Evolutionary conservation across 1,140 invertebrate genomes (phyloP).

Genomic region (Drosophila bipectinata): DNA sequence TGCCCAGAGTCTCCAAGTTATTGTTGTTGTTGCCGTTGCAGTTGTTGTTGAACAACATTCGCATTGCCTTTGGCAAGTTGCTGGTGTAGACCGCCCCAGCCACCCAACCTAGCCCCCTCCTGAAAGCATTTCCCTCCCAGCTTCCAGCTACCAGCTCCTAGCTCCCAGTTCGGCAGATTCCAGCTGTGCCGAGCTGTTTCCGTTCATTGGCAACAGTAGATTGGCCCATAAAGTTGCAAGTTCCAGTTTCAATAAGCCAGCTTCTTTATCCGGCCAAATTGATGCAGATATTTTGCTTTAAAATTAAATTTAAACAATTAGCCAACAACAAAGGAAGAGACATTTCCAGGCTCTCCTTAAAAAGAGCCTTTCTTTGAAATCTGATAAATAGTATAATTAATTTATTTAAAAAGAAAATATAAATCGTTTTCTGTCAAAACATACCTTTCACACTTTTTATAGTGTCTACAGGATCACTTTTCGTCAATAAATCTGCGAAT

Average conservation of each 20-base stretch:
- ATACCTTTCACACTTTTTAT: not conserved
- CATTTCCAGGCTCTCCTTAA: not conserved
- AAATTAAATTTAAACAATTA: slow-evolving; percentile 24
- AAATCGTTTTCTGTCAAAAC: not conserved
- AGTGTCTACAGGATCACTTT: not conserved
- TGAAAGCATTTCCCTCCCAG: slow-evolving; percentile 50
- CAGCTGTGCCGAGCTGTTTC: slow-evolving; percentile 45
- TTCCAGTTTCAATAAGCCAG: slow-evolving; percentile 19
- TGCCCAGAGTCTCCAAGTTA: slow-evolving; percentile 45
- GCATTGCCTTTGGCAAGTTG: slow-evolving; percentile 54
- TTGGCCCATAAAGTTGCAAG: slow-evolving; percentile 42
- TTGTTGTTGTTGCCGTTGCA: slow-evolving; percentile 31
- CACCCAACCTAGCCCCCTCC: slow-evolving; percentile 2
- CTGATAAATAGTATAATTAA: slow-evolving; percentile 4
- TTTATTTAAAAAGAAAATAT: not conserved
- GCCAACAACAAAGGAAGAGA: not conserved
- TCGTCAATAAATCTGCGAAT: slow-evolving; percentile 12
- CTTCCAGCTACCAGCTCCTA: not conserved
- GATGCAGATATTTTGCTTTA: not conserved
- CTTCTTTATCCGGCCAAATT: slow-evolving; percentile 1
- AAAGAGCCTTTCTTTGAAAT: not conserved
- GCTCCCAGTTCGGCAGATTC: slow-evolving; percentile 12
- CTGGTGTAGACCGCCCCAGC: slow-evolving; percentile 13
- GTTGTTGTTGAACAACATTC: slow-evolving; percentile 57
- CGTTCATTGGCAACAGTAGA: slow-evolving; percentile 45